phyloP scores from a whole-genome alignment of 2,113 vertebrate genomes.

The Melanostigma gelatinosum region DNA sequence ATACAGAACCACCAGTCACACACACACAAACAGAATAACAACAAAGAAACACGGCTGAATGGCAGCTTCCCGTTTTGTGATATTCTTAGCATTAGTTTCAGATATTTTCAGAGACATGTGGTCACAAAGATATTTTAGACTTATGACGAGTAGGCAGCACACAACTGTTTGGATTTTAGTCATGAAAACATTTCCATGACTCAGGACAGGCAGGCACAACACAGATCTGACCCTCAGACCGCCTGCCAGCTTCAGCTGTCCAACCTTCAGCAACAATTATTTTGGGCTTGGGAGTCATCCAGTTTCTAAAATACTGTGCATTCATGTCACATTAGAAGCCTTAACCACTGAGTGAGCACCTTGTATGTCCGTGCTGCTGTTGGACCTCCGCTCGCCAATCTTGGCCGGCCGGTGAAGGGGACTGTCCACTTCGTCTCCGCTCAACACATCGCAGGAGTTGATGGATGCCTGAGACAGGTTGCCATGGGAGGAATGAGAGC shows the following conservation, averaged over 20 bases:
- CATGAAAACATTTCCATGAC: slow-evolving; percentile 38
- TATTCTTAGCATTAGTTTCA: slow-evolving; percentile 22
- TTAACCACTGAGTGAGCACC: slow-evolving; percentile 72
- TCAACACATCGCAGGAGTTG: slow-evolving; percentile 85
- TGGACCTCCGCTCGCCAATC: slow-evolving; percentile 86
- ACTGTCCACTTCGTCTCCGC: slow-evolving; percentile 86
- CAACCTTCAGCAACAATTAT: not conserved
- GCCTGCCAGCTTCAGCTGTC: not conserved
- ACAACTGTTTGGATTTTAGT: slow-evolving; percentile 30
- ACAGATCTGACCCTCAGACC: not conserved
- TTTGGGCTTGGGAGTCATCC: not conserved
- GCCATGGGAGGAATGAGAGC: slow-evolving; percentile 85
- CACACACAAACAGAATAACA: not conserved
- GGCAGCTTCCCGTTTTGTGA: not conserved
- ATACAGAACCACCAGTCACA: slow-evolving; percentile 31
- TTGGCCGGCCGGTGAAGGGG: slow-evolving; percentile 79
- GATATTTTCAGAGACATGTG: slow-evolving; percentile 36
- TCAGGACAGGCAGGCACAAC: slow-evolving; percentile 10
- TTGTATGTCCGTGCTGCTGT: slow-evolving; percentile 88
- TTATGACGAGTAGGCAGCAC: slow-evolving; percentile 38
- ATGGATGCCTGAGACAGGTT: slow-evolving; percentile 88
- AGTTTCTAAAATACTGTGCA: not conserved
- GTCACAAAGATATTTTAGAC: slow-evolving; percentile 40
- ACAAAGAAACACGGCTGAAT: slow-evolving; percentile 1
- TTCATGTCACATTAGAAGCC: not conserved